Conservation (phyloP, 2,113 vertebrate species). For the Xenopus tropicalis region UCB_Xtro_10.0 CM004447.2:36718001-36718500, state of each 20-base stretch:
- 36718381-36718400: slow-evolving; percentile 38
- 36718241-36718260: slow-evolving; percentile 30
- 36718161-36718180: slow-evolving; percentile 40
- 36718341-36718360: slow-evolving; percentile 42
- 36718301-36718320: slow-evolving; percentile 46
- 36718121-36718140: slow-evolving; percentile 28
- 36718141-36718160: slow-evolving; percentile 30
- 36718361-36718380: slow-evolving; percentile 37
- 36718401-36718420: slow-evolving; percentile 34
- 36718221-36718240: slow-evolving; percentile 31
- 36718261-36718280: slow-evolving; percentile 4
- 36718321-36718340: slow-evolving; percentile 47
- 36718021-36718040: neutral
- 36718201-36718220: slow-evolving; percentile 23
- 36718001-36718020: neutral
- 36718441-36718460: neutral
- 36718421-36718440: slow-evolving; percentile 18
- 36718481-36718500: neutral
- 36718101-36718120: neutral
- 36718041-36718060: neutral
- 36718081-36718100: neutral
- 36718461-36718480: neutral
- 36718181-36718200: slow-evolving; percentile 48
- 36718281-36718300: slow-evolving; percentile 41
- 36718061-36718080: slow-evolving; percentile 15